Evolutionary conservation across 2,113 vertebrate species (phyloP).

Genomic region (Tringa solitaria): DNA sequence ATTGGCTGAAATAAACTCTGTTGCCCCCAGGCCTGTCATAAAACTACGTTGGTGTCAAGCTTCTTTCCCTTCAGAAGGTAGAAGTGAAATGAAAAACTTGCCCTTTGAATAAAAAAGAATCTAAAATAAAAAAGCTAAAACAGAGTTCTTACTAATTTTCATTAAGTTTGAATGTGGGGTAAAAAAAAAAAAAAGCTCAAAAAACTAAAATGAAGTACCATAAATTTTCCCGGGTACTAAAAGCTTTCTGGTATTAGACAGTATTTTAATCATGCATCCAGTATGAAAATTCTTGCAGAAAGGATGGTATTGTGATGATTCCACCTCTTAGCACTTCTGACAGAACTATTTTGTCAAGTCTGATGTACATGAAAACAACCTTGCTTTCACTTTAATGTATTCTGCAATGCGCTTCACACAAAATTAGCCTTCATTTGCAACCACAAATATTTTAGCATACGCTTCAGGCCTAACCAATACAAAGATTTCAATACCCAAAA

Average conservation of each 20-base stretch:
- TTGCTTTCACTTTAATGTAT: neutral
- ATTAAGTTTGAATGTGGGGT: neutral
- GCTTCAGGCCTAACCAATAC: neutral
- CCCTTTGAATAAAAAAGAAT: neutral
- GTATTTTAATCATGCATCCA: neutral
- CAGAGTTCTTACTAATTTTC: neutral
- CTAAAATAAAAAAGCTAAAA: neutral
- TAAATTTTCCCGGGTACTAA: neutral
- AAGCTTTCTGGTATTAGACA: neutral
- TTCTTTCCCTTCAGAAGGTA: slow-evolving; percentile 10
- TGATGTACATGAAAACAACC: neutral
- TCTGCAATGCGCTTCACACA: neutral
- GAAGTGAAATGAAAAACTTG: neutral
- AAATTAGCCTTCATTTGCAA: neutral
- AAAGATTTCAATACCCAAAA: neutral
- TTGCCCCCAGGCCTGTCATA: slow-evolving; percentile 25
- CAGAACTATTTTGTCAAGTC: neutral
- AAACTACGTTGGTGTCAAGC: neutral
- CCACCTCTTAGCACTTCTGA: neutral
- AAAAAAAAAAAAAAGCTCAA: neutral
- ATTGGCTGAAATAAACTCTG: slow-evolving; percentile 68
- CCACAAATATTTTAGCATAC: neutral
- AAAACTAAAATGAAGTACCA: neutral
- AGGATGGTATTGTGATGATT: neutral
- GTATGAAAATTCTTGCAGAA: neutral